Conservation (phyloP, 2,888 invertebrate species). For the Neoitamus cyanurus region DNA sequence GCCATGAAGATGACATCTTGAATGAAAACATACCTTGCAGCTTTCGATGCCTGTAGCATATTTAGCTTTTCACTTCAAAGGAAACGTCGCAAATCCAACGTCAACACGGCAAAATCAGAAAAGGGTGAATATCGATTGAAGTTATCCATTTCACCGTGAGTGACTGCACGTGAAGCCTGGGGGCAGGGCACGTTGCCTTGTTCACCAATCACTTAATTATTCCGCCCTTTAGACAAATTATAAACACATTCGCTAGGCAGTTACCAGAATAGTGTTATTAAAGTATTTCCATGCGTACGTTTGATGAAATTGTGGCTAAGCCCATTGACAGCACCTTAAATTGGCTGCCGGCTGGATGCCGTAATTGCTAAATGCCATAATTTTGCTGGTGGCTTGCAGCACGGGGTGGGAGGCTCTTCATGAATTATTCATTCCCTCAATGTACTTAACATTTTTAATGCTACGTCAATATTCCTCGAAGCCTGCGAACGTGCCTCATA, state of each 20-base stretch:
- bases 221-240: conserved; percentile 27
- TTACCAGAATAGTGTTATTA: conserved; percentile 28
- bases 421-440: conserved; percentile 12
- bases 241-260: conserved; percentile 7
- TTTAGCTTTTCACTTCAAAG: conserved; percentile 37
- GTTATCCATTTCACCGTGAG: neutral
- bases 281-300: conserved; percentile 22
- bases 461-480: neutral
- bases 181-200: neutral
- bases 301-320: conserved; percentile 21
- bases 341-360: neutral
- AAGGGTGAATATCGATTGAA: conserved; percentile 19
- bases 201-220: conserved; percentile 34
- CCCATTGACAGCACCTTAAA: conserved; percentile 8
- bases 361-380: neutral
- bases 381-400: neutral
- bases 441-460: conserved; percentile 3
- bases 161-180: neutral
- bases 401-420: neutral
- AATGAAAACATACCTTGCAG: conserved; percentile 10
- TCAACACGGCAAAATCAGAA: conserved; percentile 31
- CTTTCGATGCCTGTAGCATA: conserved; percentile 14
- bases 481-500: neutral
- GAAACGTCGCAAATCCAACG: conserved; percentile 34
- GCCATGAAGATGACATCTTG: conserved; percentile 33